Conservation (phyloP, 1,140 invertebrate species). For the Maniola jurtina region DNA sequence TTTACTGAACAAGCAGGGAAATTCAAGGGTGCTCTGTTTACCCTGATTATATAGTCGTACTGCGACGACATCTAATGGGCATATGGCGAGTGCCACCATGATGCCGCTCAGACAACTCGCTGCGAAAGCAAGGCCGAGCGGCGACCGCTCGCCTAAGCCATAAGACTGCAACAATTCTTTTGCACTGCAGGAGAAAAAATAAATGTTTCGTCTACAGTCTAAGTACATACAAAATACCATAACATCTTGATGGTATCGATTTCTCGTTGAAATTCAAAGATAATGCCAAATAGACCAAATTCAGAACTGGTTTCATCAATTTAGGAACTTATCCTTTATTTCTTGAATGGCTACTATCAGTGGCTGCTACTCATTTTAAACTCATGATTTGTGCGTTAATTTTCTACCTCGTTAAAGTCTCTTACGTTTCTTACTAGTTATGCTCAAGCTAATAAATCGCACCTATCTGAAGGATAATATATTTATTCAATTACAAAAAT, state of each 20-base stretch:
- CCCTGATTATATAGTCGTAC: constrained; percentile 93
- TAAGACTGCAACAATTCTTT: constrained; percentile 81
- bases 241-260: not conserved
- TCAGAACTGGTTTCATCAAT: not conserved
- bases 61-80: constrained; percentile 91
- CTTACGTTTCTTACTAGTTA: too few species aligned
- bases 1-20: too few species aligned
- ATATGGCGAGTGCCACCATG: constrained; percentile 86
- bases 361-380: too few species aligned
- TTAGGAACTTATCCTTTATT: not conserved
- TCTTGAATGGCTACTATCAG: too few species aligned
- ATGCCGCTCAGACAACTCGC: constrained; percentile 88
- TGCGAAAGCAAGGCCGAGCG: constrained; percentile 82
- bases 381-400: too few species aligned
- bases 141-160: constrained; percentile 78
- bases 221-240: not conserved
- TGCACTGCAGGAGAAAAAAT: constrained; percentile 52
- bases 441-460: too few species aligned
- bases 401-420: too few species aligned
- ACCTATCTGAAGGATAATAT: too few species aligned
- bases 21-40: constrained; percentile 49
- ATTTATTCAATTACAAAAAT: too few species aligned
- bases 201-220: not conserved
- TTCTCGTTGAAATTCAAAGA: not conserved
- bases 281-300: not conserved